These are phyloP conservation scores for Isaurus tuberculatus DNA, from an alignment of 92 coral and sea anemone genomes.

Conservation along the genomic window DNA sequence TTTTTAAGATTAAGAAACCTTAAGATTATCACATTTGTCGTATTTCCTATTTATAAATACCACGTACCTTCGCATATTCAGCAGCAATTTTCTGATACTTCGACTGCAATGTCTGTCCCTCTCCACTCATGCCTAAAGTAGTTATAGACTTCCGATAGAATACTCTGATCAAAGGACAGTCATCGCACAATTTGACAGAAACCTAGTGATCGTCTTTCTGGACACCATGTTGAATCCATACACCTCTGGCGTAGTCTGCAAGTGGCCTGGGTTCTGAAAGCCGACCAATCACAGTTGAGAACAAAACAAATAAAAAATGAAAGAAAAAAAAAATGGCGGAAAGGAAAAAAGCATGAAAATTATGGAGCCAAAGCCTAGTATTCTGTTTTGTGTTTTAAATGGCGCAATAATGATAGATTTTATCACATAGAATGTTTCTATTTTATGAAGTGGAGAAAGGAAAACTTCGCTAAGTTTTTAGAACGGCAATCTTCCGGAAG, in stretches of 20 bases:
- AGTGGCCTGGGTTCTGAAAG: background rate
- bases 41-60: background rate
- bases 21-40: background rate
- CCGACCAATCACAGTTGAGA: slow-evolving; percentile 32
- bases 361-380: no score
- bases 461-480: background rate
- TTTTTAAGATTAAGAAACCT: slow-evolving; percentile 1
- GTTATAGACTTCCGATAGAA: background rate
- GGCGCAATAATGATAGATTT: background rate
- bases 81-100: slow-evolving; percentile 48
- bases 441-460: background rate
- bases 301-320: background rate
- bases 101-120: slow-evolving; percentile 45
- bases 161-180: background rate
- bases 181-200: background rate
- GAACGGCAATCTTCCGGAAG: background rate
- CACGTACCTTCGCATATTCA: slow-evolving; percentile 34
- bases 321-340: slow-evolving; percentile 16
- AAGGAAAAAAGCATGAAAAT: background rate
- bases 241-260: background rate
- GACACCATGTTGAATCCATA: slow-evolving; percentile 14
- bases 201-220: background rate
- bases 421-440: background rate
- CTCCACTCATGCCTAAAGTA: slow-evolving; percentile 27
- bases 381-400: background rate